Evolutionary conservation across 2,113 vertebrate species (phyloP), one percentile per base, ranked within the genome.

Genomic region (Campylorhamphus procurvoides): DNA sequence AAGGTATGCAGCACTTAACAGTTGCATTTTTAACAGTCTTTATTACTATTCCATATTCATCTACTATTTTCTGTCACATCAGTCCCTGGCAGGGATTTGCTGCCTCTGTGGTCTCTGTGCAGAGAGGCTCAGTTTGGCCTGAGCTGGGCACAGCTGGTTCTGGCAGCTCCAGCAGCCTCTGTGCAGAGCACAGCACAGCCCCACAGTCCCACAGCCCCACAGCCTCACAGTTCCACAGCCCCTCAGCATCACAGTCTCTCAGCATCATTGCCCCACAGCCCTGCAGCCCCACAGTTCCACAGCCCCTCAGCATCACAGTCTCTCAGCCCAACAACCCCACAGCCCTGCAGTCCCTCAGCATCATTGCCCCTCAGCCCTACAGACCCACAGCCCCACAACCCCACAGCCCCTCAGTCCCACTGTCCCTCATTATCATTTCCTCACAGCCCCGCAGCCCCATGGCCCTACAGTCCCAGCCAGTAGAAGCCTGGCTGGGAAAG

Each of bases 21-120:
- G 23, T 6, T 71, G 17, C 4, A 19, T 18, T 75, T 77, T 64
- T 31, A 58, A 42, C 5, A 1, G 1, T 20, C 23, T 20, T 67
- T 37, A 56, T 67, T 60, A 46, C 55, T 60, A 67, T 40, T 77
- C 2, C 14, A 40, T 56, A 3, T 27, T 53, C 17, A 82, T 33
- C 37, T 42, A 12, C 11, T 8, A 7, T 0, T 22, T 40, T 72
- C 46, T 31, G 8, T 47, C 35, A 11, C 11, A 55, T 5, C 33
- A 18, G 10, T 23, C 1, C 0, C 14, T 35, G 17, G 6, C 12
- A 3, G 19, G 24, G 10, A 3, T 12, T 31, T 16, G 0, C 6
- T 9, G 18, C 14, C 46, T 10, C n/a, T 12, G 7, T 2, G 1
- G 7, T 5, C 27, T 22, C 68, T 7, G 39, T 40, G 22, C 66